Conservation (phyloP, 2,113 vertebrate genomes). For the Silurus meridionalis region DNA sequence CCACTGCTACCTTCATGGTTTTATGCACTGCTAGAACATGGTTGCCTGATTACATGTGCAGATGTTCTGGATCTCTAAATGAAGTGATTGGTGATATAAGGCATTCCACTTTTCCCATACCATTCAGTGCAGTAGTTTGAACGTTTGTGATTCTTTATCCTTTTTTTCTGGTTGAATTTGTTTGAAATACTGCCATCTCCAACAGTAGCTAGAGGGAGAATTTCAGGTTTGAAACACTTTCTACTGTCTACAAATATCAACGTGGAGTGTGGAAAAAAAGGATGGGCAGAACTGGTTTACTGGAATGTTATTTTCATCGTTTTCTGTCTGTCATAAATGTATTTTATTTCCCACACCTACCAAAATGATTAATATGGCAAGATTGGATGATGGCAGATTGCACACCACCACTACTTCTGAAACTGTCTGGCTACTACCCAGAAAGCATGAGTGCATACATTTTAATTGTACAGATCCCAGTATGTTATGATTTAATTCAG, state of each 20-base stretch:
- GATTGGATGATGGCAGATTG: not conserved
- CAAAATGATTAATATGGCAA: constrained; percentile 11
- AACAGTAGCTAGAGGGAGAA: not conserved
- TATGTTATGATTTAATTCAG: not conserved
- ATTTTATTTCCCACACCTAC: constrained; percentile 3
- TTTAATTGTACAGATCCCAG: not conserved
- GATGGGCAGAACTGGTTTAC: not conserved
- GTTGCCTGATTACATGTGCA: not conserved
- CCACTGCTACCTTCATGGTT: no score
- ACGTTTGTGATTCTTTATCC: not conserved
- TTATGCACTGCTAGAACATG: not conserved
- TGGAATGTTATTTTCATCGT: not conserved
- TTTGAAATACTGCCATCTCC: not conserved
- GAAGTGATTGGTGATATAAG: not conserved
- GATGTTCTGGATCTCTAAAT: not conserved
- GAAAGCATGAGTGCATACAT: not conserved
- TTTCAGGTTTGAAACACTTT: not conserved
- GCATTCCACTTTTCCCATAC: not conserved
- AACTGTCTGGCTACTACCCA: not conserved
- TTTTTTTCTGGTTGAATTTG: not conserved
- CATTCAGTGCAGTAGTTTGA: not conserved
- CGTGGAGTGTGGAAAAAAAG: not conserved
- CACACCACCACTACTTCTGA: not conserved
- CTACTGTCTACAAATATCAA: not conserved
- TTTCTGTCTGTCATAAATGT: not conserved